Base-by-base conservation (phyloP, 92 coral and sea anemone species). In the Zoanthus solanderi region DNA sequence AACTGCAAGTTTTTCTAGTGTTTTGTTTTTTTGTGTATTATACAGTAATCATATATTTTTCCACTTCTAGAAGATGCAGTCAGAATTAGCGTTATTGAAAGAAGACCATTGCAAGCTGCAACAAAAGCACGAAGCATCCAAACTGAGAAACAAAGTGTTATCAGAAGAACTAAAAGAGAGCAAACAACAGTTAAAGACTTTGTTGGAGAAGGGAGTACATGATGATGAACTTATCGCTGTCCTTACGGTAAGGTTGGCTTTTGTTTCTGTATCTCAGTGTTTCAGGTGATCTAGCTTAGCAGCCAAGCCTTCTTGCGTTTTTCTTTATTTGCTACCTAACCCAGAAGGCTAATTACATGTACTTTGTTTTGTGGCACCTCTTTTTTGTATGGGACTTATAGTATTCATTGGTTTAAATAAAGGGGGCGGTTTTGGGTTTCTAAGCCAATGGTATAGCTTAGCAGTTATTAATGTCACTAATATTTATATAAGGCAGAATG, bases 221-320 rank as follows among this genome's bases (percentile, higher is more conserved):
- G 99, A 97, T 56, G 97, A 97, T 48, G 98, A 97, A 83, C 95
- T 97, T 18, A 92, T 97, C 83, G 94, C 95, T 0, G 99, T 98
- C 52, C 96, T 97, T 6, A 97, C 93, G 99, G 99, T 97, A 86
- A 87, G 72, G 68, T 4, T 9, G 12, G 8, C 1, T 23, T 29
- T 15, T 30, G 47, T 46, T 71, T 28, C 8, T 34, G 9, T 72
- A 1, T 69, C 14, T 6, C 9, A 8, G 6, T 60, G 7, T 14
- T 60, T 0, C 30, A 60, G 52, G 52, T 47, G 52, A 47, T 23
- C 23, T 23, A 23, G 23, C 23, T 23, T 23, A 23, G 23, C 23
- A 23, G 23, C 23, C 23, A 23, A 23, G 23, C 23, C 23, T 23
- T 23, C 23, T 23, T 23, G 23, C 23, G 23, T 23, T 23, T 23